A percentile compares a stretch with the other conserved stretches of the same genome.
phyloP scores from a whole-genome alignment of 2,113 vertebrate genomes.

The Oceanites oceanicus region DNA sequence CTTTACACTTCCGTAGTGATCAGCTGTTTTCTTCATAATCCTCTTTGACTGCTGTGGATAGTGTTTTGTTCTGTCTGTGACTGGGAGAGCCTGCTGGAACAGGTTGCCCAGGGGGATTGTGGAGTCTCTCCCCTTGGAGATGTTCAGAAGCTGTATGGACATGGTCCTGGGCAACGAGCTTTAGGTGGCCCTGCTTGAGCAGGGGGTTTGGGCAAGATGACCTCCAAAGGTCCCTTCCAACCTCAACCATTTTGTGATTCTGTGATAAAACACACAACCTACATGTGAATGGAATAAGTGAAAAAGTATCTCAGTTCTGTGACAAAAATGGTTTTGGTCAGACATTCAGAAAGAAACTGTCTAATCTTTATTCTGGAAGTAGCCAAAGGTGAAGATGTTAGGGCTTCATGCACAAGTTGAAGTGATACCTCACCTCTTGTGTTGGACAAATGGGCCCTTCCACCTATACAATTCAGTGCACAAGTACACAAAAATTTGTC shows the following conservation, averaged over 20 bases:
- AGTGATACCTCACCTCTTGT: not conserved
- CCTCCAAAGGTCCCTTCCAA: not conserved
- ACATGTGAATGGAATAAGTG: not conserved
- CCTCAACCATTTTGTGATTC: not conserved
- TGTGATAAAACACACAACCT: not conserved
- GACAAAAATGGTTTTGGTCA: not conserved
- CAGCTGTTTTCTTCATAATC: not conserved
- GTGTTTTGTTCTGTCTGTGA: not conserved
- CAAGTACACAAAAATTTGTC: not conserved
- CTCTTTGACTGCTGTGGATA: not conserved
- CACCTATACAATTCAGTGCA: no score
- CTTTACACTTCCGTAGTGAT: not conserved
- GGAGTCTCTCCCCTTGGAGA: not conserved
- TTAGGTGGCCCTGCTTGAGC: not conserved
- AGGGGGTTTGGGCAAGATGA: not conserved
- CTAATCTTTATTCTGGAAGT: not conserved
- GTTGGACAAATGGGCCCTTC: not conserved
- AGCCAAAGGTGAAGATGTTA: not conserved
- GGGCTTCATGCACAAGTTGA: not conserved
- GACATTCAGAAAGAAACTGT: not conserved
- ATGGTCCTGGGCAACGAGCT: not conserved
- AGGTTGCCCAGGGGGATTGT: not conserved
- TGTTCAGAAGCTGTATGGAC: not conserved
- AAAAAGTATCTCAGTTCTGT: not conserved
- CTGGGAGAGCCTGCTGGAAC: not conserved